Conservation (phyloP, 2,113 vertebrate genomes). For the Notiomystis cincta region DNA sequence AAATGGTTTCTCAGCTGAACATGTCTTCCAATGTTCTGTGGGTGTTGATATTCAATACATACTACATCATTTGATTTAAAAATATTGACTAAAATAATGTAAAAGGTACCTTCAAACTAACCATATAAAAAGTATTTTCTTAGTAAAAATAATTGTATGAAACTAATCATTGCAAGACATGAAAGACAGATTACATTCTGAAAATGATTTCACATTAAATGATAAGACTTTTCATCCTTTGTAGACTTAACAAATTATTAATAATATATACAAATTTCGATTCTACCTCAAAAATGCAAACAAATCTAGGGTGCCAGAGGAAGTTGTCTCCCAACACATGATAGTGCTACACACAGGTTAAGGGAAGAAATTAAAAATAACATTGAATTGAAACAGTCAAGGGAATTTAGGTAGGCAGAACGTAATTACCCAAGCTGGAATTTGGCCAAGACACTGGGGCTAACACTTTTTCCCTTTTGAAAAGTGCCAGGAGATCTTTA, state of each 20-base stretch:
- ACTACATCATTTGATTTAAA: not conserved
- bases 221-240: not conserved
- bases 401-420: slow-evolving; percentile 61
- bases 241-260: not conserved
- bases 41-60: not conserved
- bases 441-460: slow-evolving; percentile 55
- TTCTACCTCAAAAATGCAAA: not conserved
- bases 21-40: not conserved
- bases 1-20: not conserved
- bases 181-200: not conserved
- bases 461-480: slow-evolving; percentile 49
- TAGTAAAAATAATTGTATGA: not conserved
- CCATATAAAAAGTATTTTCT: not conserved
- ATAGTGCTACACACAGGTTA: not conserved
- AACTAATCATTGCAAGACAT: not conserved
- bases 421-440: slow-evolving; percentile 61
- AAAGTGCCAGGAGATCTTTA: slow-evolving; percentile 67
- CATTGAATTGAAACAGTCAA: slow-evolving; percentile 12
- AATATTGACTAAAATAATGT: not conserved
- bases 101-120: not conserved
- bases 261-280: not conserved
- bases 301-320: not conserved
- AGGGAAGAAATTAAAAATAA: slow-evolving; percentile 34
- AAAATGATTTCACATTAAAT: not conserved
- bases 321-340: not conserved